Conservation (phyloP, 2,888 invertebrate species). For the Oxytorus armatus region DNA sequence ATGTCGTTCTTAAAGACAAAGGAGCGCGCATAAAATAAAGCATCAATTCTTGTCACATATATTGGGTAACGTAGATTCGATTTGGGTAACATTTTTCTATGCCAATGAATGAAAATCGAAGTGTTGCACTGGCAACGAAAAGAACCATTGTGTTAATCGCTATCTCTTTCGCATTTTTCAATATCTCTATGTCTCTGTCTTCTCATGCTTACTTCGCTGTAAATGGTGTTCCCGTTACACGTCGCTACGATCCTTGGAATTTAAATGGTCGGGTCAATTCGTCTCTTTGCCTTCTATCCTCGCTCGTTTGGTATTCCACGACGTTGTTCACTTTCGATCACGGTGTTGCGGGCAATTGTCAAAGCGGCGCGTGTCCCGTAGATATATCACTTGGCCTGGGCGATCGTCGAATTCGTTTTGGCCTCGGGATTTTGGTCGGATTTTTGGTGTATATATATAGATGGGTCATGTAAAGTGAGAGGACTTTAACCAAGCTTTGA, state of each 20-base stretch:
- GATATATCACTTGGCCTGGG: slow-evolving; percentile 31
- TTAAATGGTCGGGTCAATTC: slow-evolving; percentile 70
- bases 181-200: slow-evolving; percentile 5
- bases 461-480: neutral
- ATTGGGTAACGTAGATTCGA: slow-evolving; percentile 3
- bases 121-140: slow-evolving; percentile 19
- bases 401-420: slow-evolving; percentile 54
- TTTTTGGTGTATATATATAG: neutral
- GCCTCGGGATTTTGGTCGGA: slow-evolving; percentile 32
- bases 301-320: slow-evolving; percentile 73
- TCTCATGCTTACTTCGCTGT: slow-evolving; percentile 54
- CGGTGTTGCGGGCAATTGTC: slow-evolving; percentile 63
- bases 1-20: no score
- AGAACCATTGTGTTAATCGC: slow-evolving; percentile 2
- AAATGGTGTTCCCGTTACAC: slow-evolving; percentile 31
- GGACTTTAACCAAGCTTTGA: neutral
- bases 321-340: slow-evolving; percentile 79
- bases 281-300: slow-evolving; percentile 51
- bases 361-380: slow-evolving; percentile 46
- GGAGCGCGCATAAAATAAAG: no score
- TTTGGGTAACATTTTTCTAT: neutral
- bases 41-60: neutral
- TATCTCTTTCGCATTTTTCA: slow-evolving; percentile 6
- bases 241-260: slow-evolving; percentile 70
- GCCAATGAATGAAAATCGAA: slow-evolving; percentile 7